Evolutionary conservation across 2,113 vertebrate genomes (phyloP).

Genomic region (Channa maculata): DNA sequence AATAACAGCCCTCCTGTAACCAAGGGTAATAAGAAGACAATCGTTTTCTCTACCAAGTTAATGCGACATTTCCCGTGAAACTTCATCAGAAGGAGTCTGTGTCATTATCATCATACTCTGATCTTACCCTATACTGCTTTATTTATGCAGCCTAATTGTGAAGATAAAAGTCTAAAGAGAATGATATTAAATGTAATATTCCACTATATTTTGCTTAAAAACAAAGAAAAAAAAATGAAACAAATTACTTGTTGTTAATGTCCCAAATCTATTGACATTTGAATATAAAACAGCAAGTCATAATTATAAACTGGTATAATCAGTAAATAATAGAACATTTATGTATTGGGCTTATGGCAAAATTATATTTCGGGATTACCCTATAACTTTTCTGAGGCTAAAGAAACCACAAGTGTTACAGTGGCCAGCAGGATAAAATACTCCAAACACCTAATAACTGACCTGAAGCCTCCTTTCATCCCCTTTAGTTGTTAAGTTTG

Average conservation of each 20-base stretch:
- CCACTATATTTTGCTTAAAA: too few relatives aligned
- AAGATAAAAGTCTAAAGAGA: neutral
- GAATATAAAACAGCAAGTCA: neutral
- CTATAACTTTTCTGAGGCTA: neutral
- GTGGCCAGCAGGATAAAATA: neutral
- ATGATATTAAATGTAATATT: too few relatives aligned
- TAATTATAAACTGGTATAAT: too few relatives aligned
- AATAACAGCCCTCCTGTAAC: constrained; percentile 47
- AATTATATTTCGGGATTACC: neutral
- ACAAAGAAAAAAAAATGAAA: too few relatives aligned
- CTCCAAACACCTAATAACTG: neutral
- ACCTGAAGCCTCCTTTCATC: neutral
- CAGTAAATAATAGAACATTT: too few relatives aligned
- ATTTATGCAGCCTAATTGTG: constrained; percentile 27
- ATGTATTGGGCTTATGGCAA: too few relatives aligned
- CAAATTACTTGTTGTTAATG: too few relatives aligned
- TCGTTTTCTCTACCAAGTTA: neutral
- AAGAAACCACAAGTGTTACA: neutral
- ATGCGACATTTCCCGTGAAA: neutral
- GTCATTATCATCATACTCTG: constrained; percentile 14
- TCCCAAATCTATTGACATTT: neutral
- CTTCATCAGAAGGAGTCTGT: constrained; percentile 2
- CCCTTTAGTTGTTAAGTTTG: too few relatives aligned
- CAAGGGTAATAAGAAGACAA: constrained; percentile 38
- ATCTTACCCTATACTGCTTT: neutral